A percentile compares a stretch with the other conserved stretches of the same genome.
These are phyloP conservation scores for Smithornis capensis DNA, from an alignment of 2,113 vertebrate species.

Conservation along the genomic window DNA sequence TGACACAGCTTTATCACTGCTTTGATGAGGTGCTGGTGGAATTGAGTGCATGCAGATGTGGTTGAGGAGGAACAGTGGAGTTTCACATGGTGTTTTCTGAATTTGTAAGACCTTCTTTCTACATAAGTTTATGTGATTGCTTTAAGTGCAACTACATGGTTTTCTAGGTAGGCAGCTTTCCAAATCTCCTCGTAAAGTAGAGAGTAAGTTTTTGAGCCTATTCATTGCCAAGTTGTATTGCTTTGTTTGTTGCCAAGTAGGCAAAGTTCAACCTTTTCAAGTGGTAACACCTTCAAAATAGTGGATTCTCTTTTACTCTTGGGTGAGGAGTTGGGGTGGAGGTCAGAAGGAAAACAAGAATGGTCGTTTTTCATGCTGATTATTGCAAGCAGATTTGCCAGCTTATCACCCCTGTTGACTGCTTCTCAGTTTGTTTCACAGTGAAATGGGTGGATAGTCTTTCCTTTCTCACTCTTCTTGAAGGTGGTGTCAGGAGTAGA, in stretches of 20 bases:
- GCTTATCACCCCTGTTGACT: not conserved
- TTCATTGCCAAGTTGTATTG: not conserved
- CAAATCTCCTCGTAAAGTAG: not conserved
- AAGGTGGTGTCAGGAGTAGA: not conserved
- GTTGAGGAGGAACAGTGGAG: not conserved
- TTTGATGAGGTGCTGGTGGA: not conserved
- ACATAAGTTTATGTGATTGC: fast-evolving
- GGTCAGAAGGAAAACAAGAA: not conserved
- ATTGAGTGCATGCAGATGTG: not conserved
- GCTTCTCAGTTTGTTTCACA: not conserved
- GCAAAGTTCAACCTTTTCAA: not conserved
- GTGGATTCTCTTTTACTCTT: not conserved
- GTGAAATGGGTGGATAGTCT: not conserved
- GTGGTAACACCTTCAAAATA: not conserved
- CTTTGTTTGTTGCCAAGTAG: not conserved
- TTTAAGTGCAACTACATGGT: not conserved
- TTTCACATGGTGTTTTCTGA: not conserved
- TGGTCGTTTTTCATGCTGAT: not conserved
- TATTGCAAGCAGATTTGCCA: not conserved
- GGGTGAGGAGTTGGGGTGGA: not conserved
- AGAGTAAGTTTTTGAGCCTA: not conserved
- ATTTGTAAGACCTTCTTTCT: not conserved
- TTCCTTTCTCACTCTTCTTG: not conserved
- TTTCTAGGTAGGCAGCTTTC: not conserved
- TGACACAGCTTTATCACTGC: not conserved